Evolutionary conservation across 2,888 invertebrate species (phyloP), one percentile per base, ranked within the genome.

Genomic region (Drosophila ezoana): DNA sequence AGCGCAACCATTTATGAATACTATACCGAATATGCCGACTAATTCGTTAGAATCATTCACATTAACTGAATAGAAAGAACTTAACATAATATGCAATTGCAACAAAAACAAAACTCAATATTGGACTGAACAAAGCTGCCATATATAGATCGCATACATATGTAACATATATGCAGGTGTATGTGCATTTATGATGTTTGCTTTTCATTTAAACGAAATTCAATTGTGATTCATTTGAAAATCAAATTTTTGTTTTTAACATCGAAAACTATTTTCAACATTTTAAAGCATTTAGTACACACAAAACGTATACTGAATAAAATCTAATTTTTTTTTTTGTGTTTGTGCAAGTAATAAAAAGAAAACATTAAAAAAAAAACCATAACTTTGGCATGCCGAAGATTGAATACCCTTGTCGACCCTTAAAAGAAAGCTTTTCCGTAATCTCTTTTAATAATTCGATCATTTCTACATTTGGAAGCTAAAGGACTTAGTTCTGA

Each of bases 121-220:
- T 79, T 74, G 87, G 83, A 84, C 83, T 84, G 83, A 84, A 79
- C 54, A 76, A 81, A 76, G 83, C 83, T 84, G 83, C 83, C 83
- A 84, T 84, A 85, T 73, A 75, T 72, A 67, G 61, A 72, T 72
- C 68, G 51, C 60, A 66, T 66, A 59, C 54, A 49, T 45, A 58
- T 41, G 32, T 51, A 64, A 54, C 10, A 44, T 48, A 45, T 14
- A 53, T 32, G 38, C 20, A 20, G 4, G 51, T 69, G 23, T 60
- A 59, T 58, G 45, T 58, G 41, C 49, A 58, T 77, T 60, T 72
- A 63, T 63, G 9, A 59, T 61, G 63, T 65, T 78, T 47, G 78
- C 75, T 76, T 77, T 70, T 67, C 65, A 64, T 74, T 71, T 60
- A 62, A 73, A 76, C 72, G 76, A 82, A 81, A 69, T 81, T 84